Evolutionary conservation across 2,797 vertebrate species (phyloP).

Genomic region (Threskiornis aethiopicus): DNA sequence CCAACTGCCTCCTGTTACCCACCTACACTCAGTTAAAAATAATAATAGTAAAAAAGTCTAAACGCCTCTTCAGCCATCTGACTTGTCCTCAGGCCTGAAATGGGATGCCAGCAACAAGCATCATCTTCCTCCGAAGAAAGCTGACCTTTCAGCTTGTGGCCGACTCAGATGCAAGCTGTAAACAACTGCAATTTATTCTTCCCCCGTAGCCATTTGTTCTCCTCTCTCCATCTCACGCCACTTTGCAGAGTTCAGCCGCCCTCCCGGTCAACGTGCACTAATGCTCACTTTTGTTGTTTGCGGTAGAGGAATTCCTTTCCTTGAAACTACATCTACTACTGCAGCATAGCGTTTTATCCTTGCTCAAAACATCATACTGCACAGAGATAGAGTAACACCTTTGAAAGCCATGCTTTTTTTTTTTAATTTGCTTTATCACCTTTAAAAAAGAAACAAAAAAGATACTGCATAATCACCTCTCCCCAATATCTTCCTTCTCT

Average conservation of each 20-base stretch:
- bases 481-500: background rate
- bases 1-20: background rate
- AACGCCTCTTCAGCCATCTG: background rate
- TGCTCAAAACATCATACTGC: background rate
- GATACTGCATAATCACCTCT: accelerated
- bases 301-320: background rate
- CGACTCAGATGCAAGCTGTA: slow-evolving; percentile 4
- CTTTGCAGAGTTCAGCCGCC: background rate
- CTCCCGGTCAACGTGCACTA: accelerated
- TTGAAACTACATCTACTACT: background rate
- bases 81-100: slow-evolving; percentile 24
- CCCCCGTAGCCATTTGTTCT: background rate
- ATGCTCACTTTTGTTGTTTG: background rate
- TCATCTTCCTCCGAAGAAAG: background rate
- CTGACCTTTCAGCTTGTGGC: slow-evolving; percentile 10
- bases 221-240: background rate
- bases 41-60: background rate
- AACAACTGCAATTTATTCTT: slow-evolving; percentile 20
- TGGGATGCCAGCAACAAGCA: background rate
- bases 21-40: slow-evolving; percentile 38
- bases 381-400: background rate
- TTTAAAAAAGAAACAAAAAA: background rate
- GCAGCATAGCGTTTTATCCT: background rate
- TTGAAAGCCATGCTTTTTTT: accelerated
- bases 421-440: background rate